Percentiles rank a stretch among this genome's conserved stretches.
Conservation (phyloP, 2,888 invertebrate genomes). For the Thera britannica region DNA sequence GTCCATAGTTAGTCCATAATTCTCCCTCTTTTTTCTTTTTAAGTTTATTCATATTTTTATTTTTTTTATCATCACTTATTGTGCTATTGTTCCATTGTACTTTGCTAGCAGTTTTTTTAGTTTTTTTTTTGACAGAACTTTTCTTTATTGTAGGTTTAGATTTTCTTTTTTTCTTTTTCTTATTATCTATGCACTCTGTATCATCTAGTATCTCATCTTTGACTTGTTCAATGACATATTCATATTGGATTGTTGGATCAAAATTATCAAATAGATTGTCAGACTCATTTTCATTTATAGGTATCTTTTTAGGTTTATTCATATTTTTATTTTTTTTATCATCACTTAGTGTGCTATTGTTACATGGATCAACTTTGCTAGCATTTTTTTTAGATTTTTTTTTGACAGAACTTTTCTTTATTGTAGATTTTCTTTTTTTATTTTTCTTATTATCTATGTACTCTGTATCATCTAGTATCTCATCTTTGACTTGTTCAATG, state of each 20-base stretch:
- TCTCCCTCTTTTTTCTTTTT: background rate
- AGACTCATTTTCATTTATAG: background rate
- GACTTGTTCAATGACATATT: background rate
- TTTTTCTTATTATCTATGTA: background rate
- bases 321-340: too few relatives aligned
- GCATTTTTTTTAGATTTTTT: background rate
- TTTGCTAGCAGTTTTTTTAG: background rate
- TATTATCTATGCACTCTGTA: background rate
- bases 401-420: background rate
- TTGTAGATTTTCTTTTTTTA: background rate
- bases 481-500: conserved; percentile 1
- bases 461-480: background rate
- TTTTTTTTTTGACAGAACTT: background rate
- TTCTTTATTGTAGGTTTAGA: background rate
- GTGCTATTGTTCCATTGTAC: background rate
- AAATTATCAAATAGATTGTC: background rate
- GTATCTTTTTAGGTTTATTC: background rate
- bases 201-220: conserved; percentile 2
- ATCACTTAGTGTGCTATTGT: background rate
- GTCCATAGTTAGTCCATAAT: background rate
- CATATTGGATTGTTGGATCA: background rate
- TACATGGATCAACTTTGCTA: background rate
- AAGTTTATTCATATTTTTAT: background rate
- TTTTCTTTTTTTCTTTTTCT: background rate
- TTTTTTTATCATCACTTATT: background rate